Evolutionary conservation across 2,797 vertebrate species (phyloP).

Genomic region (Enteromius paludinosus): DNA sequence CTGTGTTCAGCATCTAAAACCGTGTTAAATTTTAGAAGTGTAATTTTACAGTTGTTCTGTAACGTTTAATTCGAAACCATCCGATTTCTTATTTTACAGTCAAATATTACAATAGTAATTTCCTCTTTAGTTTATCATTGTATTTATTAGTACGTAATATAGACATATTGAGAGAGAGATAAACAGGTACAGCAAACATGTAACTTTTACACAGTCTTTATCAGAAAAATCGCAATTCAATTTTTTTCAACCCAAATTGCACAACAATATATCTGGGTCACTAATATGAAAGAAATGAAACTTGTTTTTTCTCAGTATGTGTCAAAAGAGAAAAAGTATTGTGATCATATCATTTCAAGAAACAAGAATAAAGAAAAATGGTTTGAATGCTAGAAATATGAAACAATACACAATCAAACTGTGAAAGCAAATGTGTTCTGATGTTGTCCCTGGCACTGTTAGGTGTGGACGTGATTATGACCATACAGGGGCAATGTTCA

Average conservation of each 20-base stretch:
- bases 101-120: neutral
- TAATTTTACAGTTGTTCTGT: neutral
- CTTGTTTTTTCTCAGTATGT: neutral
- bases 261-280: neutral
- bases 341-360: neutral
- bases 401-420: neutral
- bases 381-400: neutral
- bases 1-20: neutral
- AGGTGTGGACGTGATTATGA: slow-evolving; percentile 32
- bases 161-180: too few relatives aligned
- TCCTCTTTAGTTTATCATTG: too few relatives aligned
- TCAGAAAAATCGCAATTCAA: neutral
- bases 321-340: neutral
- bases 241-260: neutral
- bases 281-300: neutral
- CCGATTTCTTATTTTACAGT: neutral
- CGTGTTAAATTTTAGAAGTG: neutral
- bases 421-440: slow-evolving; percentile 6
- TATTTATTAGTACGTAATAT: too few relatives aligned
- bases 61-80: neutral
- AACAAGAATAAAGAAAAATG: neutral
- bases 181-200: neutral
- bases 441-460: slow-evolving; percentile 15
- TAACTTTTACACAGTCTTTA: neutral
- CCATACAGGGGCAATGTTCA: slow-evolving; percentile 53